These are phyloP conservation scores for Melinaea marsaeus DNA, from an alignment of 2,888 invertebrate species.

Conservation along the genomic window DNA sequence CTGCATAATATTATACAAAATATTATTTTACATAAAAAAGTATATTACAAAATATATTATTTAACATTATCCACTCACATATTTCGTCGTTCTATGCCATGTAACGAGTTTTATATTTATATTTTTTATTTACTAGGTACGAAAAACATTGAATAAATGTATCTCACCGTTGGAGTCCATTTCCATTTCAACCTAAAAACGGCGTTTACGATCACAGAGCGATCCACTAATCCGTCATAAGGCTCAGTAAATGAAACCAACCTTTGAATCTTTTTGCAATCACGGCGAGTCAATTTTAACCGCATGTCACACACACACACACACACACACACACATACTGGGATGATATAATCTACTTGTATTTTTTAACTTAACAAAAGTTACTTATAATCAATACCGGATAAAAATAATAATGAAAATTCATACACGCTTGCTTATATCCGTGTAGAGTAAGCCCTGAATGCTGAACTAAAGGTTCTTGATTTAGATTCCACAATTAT, in stretches of 20 bases:
- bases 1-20: no score
- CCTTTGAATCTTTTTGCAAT: slow-evolving; percentile 22
- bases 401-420: no score
- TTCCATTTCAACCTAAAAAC: slow-evolving; percentile 24
- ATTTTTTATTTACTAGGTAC: slow-evolving; percentile 19
- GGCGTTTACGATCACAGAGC: slow-evolving; percentile 27
- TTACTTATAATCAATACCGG: no score
- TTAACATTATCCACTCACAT: not conserved
- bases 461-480: no score
- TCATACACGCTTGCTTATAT: no score
- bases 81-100: slow-evolving; percentile 40
- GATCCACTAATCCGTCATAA: slow-evolving; percentile 26
- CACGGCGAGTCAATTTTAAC: slow-evolving; percentile 9
- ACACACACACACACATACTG: no score
- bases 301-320: not conserved
- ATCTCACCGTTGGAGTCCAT: slow-evolving; percentile 26
- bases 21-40: no score
- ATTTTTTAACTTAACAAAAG: no score
- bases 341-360: no score
- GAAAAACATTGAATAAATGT: slow-evolving; percentile 22
- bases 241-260: slow-evolving; percentile 21
- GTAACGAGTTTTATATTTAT: slow-evolving; percentile 20
- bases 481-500: no score
- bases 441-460: no score
- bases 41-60: no score